Percentiles rank a stretch among this genome's conserved stretches.
Conservation (phyloP, 2,888 invertebrate species). For the Carcina quercana region DNA sequence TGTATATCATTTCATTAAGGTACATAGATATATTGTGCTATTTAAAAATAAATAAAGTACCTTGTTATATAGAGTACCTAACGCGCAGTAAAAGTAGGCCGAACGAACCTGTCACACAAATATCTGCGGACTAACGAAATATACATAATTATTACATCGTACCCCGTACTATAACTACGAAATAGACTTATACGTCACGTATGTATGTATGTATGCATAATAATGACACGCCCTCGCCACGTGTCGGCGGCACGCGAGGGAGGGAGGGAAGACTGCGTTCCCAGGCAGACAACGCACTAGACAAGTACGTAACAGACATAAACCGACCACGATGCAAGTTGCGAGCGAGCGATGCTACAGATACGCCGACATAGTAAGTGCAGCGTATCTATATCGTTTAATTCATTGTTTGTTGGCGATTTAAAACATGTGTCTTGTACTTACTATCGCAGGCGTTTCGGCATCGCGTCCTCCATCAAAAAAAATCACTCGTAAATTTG, state of each 20-base stretch:
- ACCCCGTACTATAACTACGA: constrained; percentile 17
- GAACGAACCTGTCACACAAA: constrained; percentile 15
- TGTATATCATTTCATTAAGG: constrained; percentile 3
- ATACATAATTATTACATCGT: constrained; percentile 13
- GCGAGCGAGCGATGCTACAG: too few relatives aligned
- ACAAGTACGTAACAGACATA: too few relatives aligned
- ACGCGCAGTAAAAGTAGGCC: constrained; percentile 21
- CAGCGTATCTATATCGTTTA: too few relatives aligned
- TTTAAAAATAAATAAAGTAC: constrained; percentile 8
- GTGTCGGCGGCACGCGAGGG: constrained; percentile 11
- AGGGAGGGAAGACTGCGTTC: constrained; percentile 7
- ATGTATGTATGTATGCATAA: constrained; percentile 15
- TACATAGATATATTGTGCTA: constrained; percentile 9
- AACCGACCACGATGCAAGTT: too few relatives aligned
- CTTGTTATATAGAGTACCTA: constrained; percentile 1
- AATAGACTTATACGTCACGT: constrained; percentile 15
- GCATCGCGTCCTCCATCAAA: too few relatives aligned
- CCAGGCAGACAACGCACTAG: constrained; percentile 4
- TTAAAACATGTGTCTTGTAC: too few relatives aligned
- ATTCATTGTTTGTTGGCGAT: too few relatives aligned
- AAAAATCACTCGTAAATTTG: too few relatives aligned
- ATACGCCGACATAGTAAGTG: too few relatives aligned
- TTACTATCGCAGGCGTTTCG: too few relatives aligned
- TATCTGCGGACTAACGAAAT: constrained; percentile 12
- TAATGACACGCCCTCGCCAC: constrained; percentile 13